Conservation (phyloP, 2,888 invertebrate genomes). For the Euclidia mi region DNA sequence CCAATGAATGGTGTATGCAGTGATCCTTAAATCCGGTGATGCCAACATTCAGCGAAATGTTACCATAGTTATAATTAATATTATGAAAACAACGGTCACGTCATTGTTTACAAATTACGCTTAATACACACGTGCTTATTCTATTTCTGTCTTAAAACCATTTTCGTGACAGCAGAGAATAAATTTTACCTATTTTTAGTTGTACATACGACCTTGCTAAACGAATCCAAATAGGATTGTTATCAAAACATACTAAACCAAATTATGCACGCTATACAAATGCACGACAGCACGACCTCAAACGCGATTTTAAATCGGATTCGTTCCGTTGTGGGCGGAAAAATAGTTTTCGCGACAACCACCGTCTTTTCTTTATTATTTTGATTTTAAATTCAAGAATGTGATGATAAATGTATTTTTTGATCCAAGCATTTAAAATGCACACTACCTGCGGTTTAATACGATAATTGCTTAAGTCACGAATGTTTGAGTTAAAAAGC, state of each 20-base stretch:
- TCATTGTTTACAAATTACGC: too few relatives aligned
- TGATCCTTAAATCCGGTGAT: too few relatives aligned
- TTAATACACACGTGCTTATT: too few relatives aligned
- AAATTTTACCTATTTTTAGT: not conserved
- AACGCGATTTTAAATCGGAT: slow-evolving; percentile 32
- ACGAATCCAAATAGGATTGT: not conserved
- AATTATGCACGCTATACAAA: slow-evolving; percentile 22
- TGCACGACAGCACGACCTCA: slow-evolving; percentile 14
- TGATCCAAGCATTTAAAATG: slow-evolving; percentile 28
- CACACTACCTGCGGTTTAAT: slow-evolving; percentile 20
- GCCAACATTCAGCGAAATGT: too few relatives aligned
- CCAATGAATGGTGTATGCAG: too few relatives aligned
- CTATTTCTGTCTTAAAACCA: too few relatives aligned
- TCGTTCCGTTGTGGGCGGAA: slow-evolving; percentile 39
- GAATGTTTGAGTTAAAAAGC: slow-evolving; percentile 12
- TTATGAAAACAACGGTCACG: too few relatives aligned
- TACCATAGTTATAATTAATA: too few relatives aligned
- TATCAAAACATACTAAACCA: slow-evolving; percentile 10
- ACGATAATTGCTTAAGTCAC: slow-evolving; percentile 44
- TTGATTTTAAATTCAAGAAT: slow-evolving; percentile 52
- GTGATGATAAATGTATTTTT: slow-evolving; percentile 26
- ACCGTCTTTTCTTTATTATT: slow-evolving; percentile 48
- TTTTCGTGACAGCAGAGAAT: not conserved
- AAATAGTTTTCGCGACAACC: slow-evolving; percentile 42
- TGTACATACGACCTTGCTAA: not conserved